These are phyloP conservation scores for Botrylloides violaceus DNA, from an alignment of 23 tunicate species.

Conservation along the genomic window DNA sequence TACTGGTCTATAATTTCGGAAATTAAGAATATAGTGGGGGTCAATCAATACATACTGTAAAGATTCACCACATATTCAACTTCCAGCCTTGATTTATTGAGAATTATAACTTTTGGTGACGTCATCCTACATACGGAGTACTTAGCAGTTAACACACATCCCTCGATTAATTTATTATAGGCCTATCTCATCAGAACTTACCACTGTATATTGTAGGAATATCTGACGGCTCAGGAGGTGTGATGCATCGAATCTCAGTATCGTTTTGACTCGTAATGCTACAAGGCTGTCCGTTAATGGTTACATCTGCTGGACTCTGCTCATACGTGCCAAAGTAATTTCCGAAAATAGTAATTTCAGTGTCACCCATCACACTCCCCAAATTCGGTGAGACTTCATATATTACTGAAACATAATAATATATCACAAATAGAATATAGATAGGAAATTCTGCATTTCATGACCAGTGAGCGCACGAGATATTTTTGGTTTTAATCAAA, in stretches of 20 bases:
- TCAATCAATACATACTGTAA: too few species aligned
- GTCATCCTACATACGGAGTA: too few species aligned
- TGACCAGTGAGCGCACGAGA: too few species aligned
- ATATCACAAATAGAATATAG: neutral
- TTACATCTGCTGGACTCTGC: conserved; percentile 37
- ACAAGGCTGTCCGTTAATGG: conserved; percentile 46
- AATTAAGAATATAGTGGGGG: too few species aligned
- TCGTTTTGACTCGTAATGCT: conserved; percentile 26
- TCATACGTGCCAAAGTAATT: conserved; percentile 34
- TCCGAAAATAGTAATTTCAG: conserved; percentile 40
- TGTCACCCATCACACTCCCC: conserved; percentile 65
- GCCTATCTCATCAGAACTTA: neutral
- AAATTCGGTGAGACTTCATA: conserved; percentile 43
- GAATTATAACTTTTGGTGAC: too few species aligned
- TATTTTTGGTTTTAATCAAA: too few species aligned
- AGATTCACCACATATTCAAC: too few species aligned
- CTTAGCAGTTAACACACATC: too few species aligned
- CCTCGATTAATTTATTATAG: too few species aligned
- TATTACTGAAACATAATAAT: conserved; percentile 31
- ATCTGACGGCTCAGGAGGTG: conserved; percentile 27
- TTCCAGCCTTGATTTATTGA: too few species aligned
- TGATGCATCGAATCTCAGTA: conserved; percentile 52
- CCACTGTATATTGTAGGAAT: neutral
- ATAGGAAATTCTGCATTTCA: too few species aligned
- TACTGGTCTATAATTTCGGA: too few species aligned